Conservation (phyloP, 1,140 invertebrate species). For the Phthorimaea operculella region DNA sequence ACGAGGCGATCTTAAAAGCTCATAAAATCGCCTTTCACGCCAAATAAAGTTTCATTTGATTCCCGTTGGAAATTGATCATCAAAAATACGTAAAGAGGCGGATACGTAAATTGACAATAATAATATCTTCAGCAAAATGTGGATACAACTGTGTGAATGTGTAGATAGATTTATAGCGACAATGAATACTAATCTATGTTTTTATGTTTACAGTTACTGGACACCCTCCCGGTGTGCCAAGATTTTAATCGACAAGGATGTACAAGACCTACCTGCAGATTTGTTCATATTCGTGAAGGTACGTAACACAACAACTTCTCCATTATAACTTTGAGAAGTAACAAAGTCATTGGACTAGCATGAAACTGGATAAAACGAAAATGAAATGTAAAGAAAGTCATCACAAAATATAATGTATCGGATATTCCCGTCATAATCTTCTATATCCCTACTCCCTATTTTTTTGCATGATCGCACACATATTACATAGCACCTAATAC, state of each 20-base stretch:
- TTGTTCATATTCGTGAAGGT: slow-evolving; percentile 96
- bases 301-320: slow-evolving; percentile 9
- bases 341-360: too few species aligned
- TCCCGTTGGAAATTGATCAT: neutral
- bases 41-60: neutral
- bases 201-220: slow-evolving; percentile 93
- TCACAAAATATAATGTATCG: too few species aligned
- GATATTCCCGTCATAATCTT: too few species aligned
- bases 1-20: neutral
- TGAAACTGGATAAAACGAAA: too few species aligned
- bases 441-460: slow-evolving; percentile 8
- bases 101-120: neutral
- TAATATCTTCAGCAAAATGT: neutral
- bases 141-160: slow-evolving; percentile 16
- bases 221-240: slow-evolving; percentile 99
- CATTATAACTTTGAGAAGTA: too few species aligned
- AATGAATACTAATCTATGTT: slow-evolving; percentile 39
- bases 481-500: neutral
- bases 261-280: slow-evolving; percentile 94
- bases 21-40: neutral
- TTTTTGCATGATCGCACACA: slow-evolving; percentile 15
- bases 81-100: neutral
- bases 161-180: slow-evolving; percentile 10
- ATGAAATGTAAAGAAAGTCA: too few species aligned
- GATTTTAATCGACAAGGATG: slow-evolving; percentile 98